Evolutionary conservation across 2,797 vertebrate genomes (phyloP), one percentile per base, ranked within the genome.

Genomic region (Epinephelus coioides): DNA sequence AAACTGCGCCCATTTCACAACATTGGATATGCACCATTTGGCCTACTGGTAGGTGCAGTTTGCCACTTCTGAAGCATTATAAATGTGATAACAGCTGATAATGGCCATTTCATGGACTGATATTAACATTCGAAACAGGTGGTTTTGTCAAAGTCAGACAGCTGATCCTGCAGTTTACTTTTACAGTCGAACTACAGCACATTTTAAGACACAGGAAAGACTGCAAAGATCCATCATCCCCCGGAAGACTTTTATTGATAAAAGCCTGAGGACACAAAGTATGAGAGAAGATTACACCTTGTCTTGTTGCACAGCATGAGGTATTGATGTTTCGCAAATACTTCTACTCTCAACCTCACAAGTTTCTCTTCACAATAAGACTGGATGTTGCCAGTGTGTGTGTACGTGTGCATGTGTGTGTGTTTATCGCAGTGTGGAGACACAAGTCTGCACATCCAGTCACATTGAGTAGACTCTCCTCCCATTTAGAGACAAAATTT

Each of bases 381-480:
- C 15, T 50, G 18, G 54, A 4, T 15, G n/a, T 17, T 66, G 17
- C 9, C 4, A 25, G 19, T 49, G 30, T 34, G 55, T 30, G 27
- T 30, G 27, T 27, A 27, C 25, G 25, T 30, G 27, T 30, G 5
- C 5, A 1, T 30, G 27, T 59, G 44, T 59, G 30, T 43, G 5
- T 56, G 40, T 79, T 60, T 40, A 73, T 67, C 40, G 19, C 46
- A 75, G 15, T 60, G 54, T 57, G 69, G 38, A 79, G 50, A 84
- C 69, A 67, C 23, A 54, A 65, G 69, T 82, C 60, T 73, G 51
- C 34, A 38, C 69, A 47, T 7, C 51, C 34, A 56, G 55, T 72
- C 21, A 57, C 47, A 59, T 1, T 61, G 14, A 50, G 30, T 15
- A 15, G 13, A 69, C 25, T 63, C 30, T 57, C 40, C 25, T 73